Base-by-base conservation (phyloP, 1,140 invertebrate genomes). In the Ostrea edulis region DNA sequence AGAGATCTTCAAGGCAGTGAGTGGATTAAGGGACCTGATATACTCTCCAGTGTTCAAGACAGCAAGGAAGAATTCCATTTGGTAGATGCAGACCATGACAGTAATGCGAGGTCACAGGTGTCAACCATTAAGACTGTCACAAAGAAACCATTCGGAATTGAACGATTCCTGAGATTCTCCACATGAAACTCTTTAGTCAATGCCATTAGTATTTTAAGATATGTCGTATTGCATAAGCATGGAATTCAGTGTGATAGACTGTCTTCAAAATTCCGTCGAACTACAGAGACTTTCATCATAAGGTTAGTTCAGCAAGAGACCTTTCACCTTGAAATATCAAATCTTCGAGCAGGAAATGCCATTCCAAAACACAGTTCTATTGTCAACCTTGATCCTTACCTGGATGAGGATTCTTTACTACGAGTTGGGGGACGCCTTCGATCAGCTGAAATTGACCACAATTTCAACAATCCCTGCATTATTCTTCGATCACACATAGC, bases 381-480 rank as follows among this genome's bases (percentile, higher is more conserved):
- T 35, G 12, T 68, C 20, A 53, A 20, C 8, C 53, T 84, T n/a
- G 53, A 84, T 54, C 29, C 84, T n/a, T 85, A 55, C 25, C 25
- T 88, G 29, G 87, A 88, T n/a, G 84, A 83, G 20, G 44, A 88
- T 77, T 77, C 53, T 9, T 17, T 88, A 14, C 22, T 88, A 7
- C 65, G 87, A 8, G 87, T 88, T 54, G 82, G 87, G 17, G 87
- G 87, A 35, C 82, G 87, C 55, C 29, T 87, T 1, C 54, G 54
- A 12, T n/a, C 77, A 62, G 22, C 25, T 12, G 54, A 55, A 55
- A 55, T 55, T 8, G 53, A 12, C 7, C 53, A 8, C 12, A 54
- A n/a, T n/a, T 71, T 71, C 20, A 20, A 71, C 20, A 71, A 8
- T 71, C 20, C 7, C 20, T 8, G 20, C 65, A 71, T 71, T 71